Base-by-base conservation (phyloP, 2,888 invertebrate genomes). In the Chironomus tentans region DNA sequence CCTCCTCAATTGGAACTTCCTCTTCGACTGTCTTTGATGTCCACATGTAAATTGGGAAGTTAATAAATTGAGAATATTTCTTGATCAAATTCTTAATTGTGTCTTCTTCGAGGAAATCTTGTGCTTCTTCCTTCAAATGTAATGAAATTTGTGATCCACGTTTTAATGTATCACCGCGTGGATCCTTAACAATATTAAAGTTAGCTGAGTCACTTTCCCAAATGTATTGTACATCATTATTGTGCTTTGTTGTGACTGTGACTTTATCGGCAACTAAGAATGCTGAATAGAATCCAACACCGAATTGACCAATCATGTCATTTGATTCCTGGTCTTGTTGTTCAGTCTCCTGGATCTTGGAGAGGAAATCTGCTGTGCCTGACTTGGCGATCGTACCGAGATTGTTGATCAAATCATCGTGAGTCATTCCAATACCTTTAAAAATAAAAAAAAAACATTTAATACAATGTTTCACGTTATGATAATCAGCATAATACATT, bases 51-150 rank as follows among this genome's bases (percentile, higher is more conserved):
- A 99, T 99, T 77, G 96, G 95, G 89, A 99, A 99, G 85, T 98
- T 99, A 83, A 99, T 99, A 86, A 99, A 99, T 86, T 99, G 98
- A 4, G 97, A 97, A 86, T 99, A 99, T 85, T 98, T 99, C 85
- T 93, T 93, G 78, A 99, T 93, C 77, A 99, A 87, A 80, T 91
- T 91, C 80, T 92, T 92, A 79, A 99, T 88, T 0, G 96, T 96
- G 81, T 94, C 92, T 78, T 93, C 89, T 84, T 99, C 97, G 81
- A 98, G 85, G 87, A 94, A 99, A 86, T 98, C 98, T 79, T 91
- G 88, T 24, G 98, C 97, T 86, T 99, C 99, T 80, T 98, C 95
- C 86, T 99, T 99, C 84, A 99, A 85, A 82, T 95, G 90, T 79
- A 99, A 86, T 0, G 84, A 92, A 82, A 96, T 89, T 79, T 92